These are phyloP conservation scores for Eciton burchellii DNA, from an alignment of 1,140 invertebrate species.

Conservation along the genomic window DNA sequence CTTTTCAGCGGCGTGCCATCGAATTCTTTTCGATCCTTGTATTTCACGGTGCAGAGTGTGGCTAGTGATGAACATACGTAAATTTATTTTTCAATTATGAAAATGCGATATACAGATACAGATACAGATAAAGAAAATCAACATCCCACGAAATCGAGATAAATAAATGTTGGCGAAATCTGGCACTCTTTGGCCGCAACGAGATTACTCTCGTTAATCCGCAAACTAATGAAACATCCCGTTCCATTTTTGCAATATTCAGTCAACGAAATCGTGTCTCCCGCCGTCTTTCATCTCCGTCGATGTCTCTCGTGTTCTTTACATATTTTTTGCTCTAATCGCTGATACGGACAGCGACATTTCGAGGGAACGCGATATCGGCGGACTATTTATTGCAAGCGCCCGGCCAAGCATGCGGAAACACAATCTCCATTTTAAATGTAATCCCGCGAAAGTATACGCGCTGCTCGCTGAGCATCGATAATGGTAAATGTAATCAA, in stretches of 20 bases:
- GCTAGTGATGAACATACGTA: neutral
- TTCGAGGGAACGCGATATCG: constrained; percentile 32
- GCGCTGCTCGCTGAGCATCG: constrained; percentile 33
- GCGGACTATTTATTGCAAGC: constrained; percentile 49
- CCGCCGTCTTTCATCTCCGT: neutral
- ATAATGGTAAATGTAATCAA: constrained; percentile 61
- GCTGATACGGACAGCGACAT: constrained; percentile 20
- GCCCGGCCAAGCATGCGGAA: constrained; percentile 23
- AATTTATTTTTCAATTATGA: constrained; percentile 5
- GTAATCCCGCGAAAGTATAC: constrained; percentile 54
- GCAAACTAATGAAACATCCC: constrained; percentile 12
- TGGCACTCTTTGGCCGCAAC: too few relatives aligned
- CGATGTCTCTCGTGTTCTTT: neutral
- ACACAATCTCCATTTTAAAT: constrained; percentile 59
- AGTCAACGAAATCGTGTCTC: neutral
- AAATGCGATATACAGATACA: neutral
- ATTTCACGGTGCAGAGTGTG: neutral
- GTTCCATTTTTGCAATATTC: constrained; percentile 13
- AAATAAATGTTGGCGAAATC: neutral
- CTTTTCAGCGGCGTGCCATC: neutral
- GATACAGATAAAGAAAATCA: neutral
- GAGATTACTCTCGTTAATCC: too few relatives aligned
- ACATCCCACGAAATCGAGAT: neutral
- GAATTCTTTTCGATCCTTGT: neutral
- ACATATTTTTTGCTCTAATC: constrained; percentile 26